These are phyloP conservation scores for Thunnus thynnus DNA, from an alignment of 2,113 vertebrate genomes.

Conservation along the genomic window DNA sequence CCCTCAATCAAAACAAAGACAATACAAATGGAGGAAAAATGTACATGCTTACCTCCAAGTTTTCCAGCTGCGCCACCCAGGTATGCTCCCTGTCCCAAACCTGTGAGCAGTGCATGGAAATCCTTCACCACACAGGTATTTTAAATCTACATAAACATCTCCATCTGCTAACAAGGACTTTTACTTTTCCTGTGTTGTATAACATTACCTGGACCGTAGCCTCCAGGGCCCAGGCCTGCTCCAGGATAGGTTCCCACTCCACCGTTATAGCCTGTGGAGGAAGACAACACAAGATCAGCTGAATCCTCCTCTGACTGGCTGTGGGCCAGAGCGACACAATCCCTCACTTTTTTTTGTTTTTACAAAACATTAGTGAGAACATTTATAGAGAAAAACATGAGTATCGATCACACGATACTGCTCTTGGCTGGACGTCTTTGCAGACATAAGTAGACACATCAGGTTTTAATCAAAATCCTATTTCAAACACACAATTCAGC, in stretches of 20 bases:
- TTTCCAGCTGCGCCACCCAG: slow-evolving; percentile 73
- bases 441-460: not conserved
- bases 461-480: not conserved
- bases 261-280: slow-evolving; percentile 71
- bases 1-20: not conserved
- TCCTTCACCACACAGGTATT: slow-evolving; percentile 6
- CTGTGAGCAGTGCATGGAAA: slow-evolving; percentile 32
- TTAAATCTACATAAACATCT: slow-evolving; percentile 9
- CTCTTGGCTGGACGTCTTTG: not conserved
- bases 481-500: not conserved
- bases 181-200: not conserved
- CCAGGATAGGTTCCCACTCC: slow-evolving; percentile 78
- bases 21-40: not conserved
- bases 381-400: slow-evolving; percentile 3
- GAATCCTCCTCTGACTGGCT: slow-evolving; percentile 11
- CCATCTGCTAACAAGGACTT: not conserved
- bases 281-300: slow-evolving; percentile 29
- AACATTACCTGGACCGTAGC: slow-evolving; percentile 78
- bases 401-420: not conserved
- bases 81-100: slow-evolving; percentile 72
- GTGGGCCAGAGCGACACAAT: not conserved
- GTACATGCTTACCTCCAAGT: slow-evolving; percentile 49
- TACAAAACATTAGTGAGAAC: not conserved
- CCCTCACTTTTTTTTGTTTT: not conserved
- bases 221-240: slow-evolving; percentile 56